Percentiles rank a stretch among this genome's conserved stretches.
These are phyloP conservation scores for Ylistrum balloti DNA, from an alignment of 1,140 invertebrate species.

Conservation along the genomic window DNA sequence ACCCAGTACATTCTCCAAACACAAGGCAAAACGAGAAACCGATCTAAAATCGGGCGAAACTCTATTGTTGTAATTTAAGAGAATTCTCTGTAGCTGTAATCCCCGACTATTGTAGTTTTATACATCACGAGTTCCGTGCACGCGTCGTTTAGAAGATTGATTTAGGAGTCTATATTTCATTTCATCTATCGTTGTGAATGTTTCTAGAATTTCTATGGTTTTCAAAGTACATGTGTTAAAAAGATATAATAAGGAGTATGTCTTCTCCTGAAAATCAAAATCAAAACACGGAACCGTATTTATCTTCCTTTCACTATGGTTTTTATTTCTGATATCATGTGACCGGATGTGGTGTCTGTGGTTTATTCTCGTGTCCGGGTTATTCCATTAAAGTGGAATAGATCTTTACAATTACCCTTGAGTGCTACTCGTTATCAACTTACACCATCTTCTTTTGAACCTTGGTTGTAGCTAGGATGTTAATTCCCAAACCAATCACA, in stretches of 20 bases:
- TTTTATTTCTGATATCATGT: too few species aligned
- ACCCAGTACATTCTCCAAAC: neutral
- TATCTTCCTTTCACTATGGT: too few species aligned
- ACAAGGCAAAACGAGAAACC: neutral
- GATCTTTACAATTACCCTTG: too few species aligned
- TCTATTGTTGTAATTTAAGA: constrained; percentile 11
- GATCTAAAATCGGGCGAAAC: neutral
- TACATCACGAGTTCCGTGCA: neutral
- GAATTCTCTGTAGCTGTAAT: neutral
- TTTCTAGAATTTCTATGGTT: neutral
- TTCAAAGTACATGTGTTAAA: neutral
- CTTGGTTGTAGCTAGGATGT: too few species aligned
- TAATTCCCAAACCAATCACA: too few species aligned
- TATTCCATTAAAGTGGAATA: too few species aligned
- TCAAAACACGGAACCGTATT: too few species aligned
- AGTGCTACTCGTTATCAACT: too few species aligned
- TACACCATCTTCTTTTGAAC: too few species aligned
- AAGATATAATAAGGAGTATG: neutral
- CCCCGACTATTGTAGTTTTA: neutral
- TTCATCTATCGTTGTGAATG: neutral
- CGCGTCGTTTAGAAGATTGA: neutral
- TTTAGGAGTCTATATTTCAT: neutral
- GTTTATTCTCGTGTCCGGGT: too few species aligned
- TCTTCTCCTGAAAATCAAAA: too few species aligned
- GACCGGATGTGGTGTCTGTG: too few species aligned